Evolutionary conservation across 2,113 vertebrate species (phyloP), one percentile per base, ranked within the genome.

Genomic region (Chunga burmeisteri): DNA sequence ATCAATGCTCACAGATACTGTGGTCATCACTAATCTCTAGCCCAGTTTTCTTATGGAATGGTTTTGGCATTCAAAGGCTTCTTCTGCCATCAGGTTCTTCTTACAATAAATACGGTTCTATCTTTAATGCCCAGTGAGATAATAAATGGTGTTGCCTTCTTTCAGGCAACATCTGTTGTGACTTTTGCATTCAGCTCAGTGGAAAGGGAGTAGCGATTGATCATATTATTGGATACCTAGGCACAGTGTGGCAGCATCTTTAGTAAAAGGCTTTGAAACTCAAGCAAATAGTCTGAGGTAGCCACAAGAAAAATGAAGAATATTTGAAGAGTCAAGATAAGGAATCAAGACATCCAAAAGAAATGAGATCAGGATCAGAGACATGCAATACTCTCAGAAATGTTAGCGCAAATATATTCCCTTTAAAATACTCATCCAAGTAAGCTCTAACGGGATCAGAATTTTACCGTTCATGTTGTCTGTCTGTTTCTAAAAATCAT

Each of bases 401-500:
- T 3, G 18, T 79, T 85, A 72, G 73, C 2, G 3, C 46, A 78
- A 94, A 94, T 87, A 81, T 27, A 85, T 36, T 82, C 53, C 36
- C 46, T 91, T 91, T 93, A 88, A 90, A 93, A 94, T 63, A 88
- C 46, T 80, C 47, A 73, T 44, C 52, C 47, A 55, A 67, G 56
- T 40, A 75, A 78, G 23, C 65, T 63, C 70, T 81, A 91, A 65
- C 61, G 86, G 70, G 56, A 94, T 86, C 62, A 80, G 88, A 55
- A 36, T 94, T 97, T 93, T 93, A 55, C 20, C 86, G 68, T 13
- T 84, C 86, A 30, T 49, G 49, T 86, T 94, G 89, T 79, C 80
- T 92, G 86, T 77, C 88, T 94, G 50, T 78, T 96, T 86, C 88
- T 79, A 94, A 95, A 95, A 95, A 96, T 91, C 90, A 89, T 15